Evolutionary conservation across 2,113 vertebrate genomes (phyloP), one percentile per base, ranked within the genome.

Genomic region (Nycticryphes semicollaris): DNA sequence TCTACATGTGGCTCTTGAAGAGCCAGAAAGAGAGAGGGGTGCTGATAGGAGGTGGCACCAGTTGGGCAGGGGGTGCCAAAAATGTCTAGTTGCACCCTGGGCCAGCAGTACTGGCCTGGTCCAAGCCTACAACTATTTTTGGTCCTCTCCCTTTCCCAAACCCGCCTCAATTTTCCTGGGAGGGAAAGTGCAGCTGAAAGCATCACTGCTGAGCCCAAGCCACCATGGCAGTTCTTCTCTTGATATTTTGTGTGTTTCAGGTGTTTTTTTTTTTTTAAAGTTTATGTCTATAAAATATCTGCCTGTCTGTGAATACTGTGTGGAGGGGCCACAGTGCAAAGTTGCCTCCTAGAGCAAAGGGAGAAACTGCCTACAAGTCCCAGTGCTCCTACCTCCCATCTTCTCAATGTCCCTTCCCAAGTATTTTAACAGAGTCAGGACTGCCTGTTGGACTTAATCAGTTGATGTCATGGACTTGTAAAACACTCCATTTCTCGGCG

Each of bases 341-440:
- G 60, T n/a, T 10, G 23, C 21, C 56, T 41, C 19, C 54, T 14
- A 24, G 12, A 50, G 25, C 21, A n/a, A 54, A 70, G 20, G 56
- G 33, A 84, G 56, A 33, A 31, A 19, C 56, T 21, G 8, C 21
- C 31, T n/a, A 15, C 45, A 41, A 54, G 84, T 43, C 21, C 35
- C 43, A 57, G 41, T 20, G 68, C 20, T 39, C 0, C 0, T 12
- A 41, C 37, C 39, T 66, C 21, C 39, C 0, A 0, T 48, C 53
- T 48, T 54, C 45, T 60, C 3, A 0, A 9, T 1, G 3, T 48
- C 21, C 54, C 33, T 62, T 73, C 80, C 48, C 24, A 45, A 45
- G 6, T 54, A 13, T 8, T 37, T 41, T 48, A 33, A 37, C 25
- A 67, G 33, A 67, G 68, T 41, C 54, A 16, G 54, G 48, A 64